Conservation (phyloP, 2,113 vertebrate species). For the Tylochromis polylepis region DNA sequence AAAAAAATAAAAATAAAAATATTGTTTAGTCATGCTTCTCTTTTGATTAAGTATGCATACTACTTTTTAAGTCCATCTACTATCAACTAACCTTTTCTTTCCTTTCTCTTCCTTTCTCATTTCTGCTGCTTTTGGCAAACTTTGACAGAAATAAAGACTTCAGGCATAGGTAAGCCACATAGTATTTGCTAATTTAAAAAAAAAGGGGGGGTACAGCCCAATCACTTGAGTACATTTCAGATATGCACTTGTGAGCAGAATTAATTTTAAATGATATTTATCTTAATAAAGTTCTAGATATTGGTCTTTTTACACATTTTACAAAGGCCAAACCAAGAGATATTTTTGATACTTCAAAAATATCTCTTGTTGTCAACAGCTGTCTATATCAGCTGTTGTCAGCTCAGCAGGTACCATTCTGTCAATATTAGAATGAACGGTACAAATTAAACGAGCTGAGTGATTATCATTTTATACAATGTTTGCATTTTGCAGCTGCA, state of each 20-base stretch:
- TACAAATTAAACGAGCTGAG: background rate
- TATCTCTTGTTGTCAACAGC: background rate
- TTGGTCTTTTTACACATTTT: background rate
- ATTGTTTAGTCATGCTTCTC: background rate
- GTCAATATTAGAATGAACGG: background rate
- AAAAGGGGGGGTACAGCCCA: background rate
- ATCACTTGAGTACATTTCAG: background rate
- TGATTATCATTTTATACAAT: background rate
- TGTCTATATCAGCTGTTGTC: background rate
- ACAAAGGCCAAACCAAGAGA: background rate
- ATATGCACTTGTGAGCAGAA: background rate
- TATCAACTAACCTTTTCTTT: slow-evolving; percentile 58
- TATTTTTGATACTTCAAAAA: background rate
- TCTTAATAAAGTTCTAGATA: background rate
- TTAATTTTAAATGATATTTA: background rate
- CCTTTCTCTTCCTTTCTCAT: slow-evolving; percentile 37
- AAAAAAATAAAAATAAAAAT: background rate
- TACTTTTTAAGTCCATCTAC: slow-evolving; percentile 26
- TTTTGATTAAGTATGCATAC: slow-evolving; percentile 14
- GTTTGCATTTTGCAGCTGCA: background rate
- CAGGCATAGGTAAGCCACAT: slow-evolving; percentile 96
- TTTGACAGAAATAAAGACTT: slow-evolving; percentile 99
- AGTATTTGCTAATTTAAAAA: background rate
- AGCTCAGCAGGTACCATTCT: background rate
- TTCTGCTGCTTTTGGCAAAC: slow-evolving; percentile 75